Evolutionary conservation across 2,797 vertebrate genomes (phyloP), one percentile per base, ranked within the genome.

Genomic region (Tarsius wallacei): DNA sequence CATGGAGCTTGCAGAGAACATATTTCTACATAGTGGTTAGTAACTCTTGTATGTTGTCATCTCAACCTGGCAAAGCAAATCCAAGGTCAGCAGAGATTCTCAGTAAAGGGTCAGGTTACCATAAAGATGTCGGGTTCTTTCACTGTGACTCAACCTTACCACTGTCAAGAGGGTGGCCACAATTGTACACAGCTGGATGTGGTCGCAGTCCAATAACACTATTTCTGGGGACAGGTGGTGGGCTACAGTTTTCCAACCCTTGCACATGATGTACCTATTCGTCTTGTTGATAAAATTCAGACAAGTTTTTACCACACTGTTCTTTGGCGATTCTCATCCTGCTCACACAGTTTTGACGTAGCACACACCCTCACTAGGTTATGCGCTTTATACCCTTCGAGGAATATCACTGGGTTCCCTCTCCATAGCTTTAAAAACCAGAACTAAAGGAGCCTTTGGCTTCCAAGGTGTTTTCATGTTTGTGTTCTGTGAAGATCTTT

Each of bases 121-220:
- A 28, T n/a, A 28, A 86, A 71, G 53, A 93, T 70, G 78, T 83
- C 17, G 81, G 87, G n/a, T 16, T 86, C n/a, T 86, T 81, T 68
- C 49, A 80, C n/a, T 55, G 42, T 36, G 36, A 9, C 16, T 91
- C 31, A 83, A 47, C 10, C 17, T 59, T 19, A 51, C 49, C 28
- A 49, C 1, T 13, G 1, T 7, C 24, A 73, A 36, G 76, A 92
- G 83, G 57, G 77, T 13, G 36, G 22, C 13, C 87, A 24, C 0
- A 36, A 12, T 2, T 28, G 22, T 2, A 17, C 1, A 28, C 10
- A 19, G 26, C 4, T 59, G 36, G 68, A 17, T 4, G 31, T 12
- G n/a, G 10, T 8, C 49, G 5, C 17, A 12, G n/a, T 59, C 22
- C 31, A 42, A 1, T 28, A 76, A 80, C 7, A 10, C 6, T 4